phyloP scores from a whole-genome alignment of 2,888 invertebrate species.

The Sarcophaga variegata region DNA sequence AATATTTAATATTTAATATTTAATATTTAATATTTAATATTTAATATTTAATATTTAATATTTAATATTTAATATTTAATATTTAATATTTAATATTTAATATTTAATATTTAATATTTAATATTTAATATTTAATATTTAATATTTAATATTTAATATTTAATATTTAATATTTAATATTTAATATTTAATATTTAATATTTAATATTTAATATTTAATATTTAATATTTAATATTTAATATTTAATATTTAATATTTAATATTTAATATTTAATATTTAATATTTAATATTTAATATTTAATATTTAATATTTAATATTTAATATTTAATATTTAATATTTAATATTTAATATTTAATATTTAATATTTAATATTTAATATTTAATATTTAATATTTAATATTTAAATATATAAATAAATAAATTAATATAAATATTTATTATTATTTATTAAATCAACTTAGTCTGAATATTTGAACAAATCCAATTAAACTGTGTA shows the following conservation, averaged over 20 bases:
- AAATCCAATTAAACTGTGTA: no score
- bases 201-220: neutral
- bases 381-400: slow-evolving; percentile 3
- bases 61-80: neutral
- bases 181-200: slow-evolving; percentile 3
- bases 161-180: neutral
- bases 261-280: neutral
- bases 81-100: neutral
- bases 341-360: neutral
- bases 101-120: slow-evolving; percentile 4
- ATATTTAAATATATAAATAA: neutral
- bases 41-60: slow-evolving; percentile 3
- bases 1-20: neutral
- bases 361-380: neutral
- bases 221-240: neutral
- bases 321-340: slow-evolving; percentile 3
- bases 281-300: neutral
- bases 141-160: neutral
- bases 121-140: neutral
- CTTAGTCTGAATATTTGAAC: no score
- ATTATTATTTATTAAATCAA: neutral
- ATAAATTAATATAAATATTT: neutral
- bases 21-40: neutral
- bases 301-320: neutral
- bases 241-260: slow-evolving; percentile 4